Base-by-base conservation (phyloP, 2,888 invertebrate species). In the Eristalinus sepulchralis region DNA sequence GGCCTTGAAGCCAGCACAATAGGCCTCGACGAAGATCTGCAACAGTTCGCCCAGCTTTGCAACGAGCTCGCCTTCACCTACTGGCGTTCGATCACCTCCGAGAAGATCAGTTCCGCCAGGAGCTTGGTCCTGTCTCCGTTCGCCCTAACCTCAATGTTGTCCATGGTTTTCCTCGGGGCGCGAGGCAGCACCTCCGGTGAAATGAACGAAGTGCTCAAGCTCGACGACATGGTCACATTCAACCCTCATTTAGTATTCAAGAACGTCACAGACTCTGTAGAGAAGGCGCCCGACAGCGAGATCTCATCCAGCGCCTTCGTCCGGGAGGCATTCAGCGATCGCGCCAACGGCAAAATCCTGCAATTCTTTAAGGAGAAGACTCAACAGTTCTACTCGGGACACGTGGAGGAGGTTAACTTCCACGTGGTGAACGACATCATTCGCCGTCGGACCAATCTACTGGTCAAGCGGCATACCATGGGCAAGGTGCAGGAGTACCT, bases 121-220 rank as follows among this genome's bases (percentile, higher is more conserved):
- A 97, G 97, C 89, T 94, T 97, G 88, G 95, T 97, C 10, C 92
- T 97, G 20, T 97, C 97, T 0, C 97, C 97, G 0, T 97, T 97
- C 90, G 97, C 97, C 0, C 94, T 97, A 76, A 96, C 96, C 0
- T 97, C 97, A 0, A 95, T 97, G 93, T 92, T 97, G n/a, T 97
- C 97, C 0, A 97, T 97, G 97, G 95, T 97, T 82, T 97, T 97
- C 91, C 94, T 97, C 89, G 97, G 97, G 0, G 97, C 97, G 0
- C 94, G 96, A 88, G 97, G 97, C 1, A 95, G 96, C 2, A 97
- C 97, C 0, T 97, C 97, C 0, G 97, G 96, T 0, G 97, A 97
- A 94, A 97, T 98, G 96, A 97, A 97, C 90, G 97, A 97, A 90
- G 95, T 97, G 11, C 93, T 97, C 0, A 95, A 95, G 89, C 93